Base-by-base conservation (phyloP, 2,797 vertebrate genomes). In the Simalia tracyae region DNA sequence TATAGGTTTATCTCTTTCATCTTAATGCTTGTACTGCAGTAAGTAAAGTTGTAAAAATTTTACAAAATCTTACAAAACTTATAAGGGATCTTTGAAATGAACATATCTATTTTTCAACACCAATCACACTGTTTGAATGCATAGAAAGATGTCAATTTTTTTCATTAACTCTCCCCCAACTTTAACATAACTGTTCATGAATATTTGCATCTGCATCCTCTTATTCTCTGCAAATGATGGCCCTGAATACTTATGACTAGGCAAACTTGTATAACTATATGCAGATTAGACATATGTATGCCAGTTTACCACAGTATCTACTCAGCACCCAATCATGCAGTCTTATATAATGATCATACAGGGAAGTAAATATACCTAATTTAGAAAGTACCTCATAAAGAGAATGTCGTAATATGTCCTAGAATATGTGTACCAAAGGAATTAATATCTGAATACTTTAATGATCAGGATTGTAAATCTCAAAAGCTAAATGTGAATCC, bases 401-500 rank as follows among this genome's bases (percentile, higher is more conserved):
- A 54, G 17, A 86, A 89, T 84, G 19, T 86, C 2, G 11, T 24
- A 84, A 90, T 50, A 15, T 50, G 56, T 93, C 76, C 93, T 42
- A 36, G 2, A 66, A 0, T 9, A 31, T 50, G 84, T 14, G 7
- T 68, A 2, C 46, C 93, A 84, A 93, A 90, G 86, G 91, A 76
- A 22, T 72, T 81, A 31, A 81, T 61, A 87, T 92, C 54, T 36
- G 42, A 92, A n/a, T 76, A 0, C 0, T n/a, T 93, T 95, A 50
- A 50, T 12, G 88, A 50, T 90, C 0, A 6, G 1, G n/a, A 61
- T 88, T 66, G 61, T 63, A 46, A 46, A 59, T 89, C 60, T 88
- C 90, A 91, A 93, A 95, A 94, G 7, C 8, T 8, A 10, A 94
- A 89, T 12, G 87, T 89, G 60, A 94, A 31, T 54, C 50, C 42